phyloP scores from a whole-genome alignment of 2,797 vertebrate species.

The Myotis planiceps region DNA sequence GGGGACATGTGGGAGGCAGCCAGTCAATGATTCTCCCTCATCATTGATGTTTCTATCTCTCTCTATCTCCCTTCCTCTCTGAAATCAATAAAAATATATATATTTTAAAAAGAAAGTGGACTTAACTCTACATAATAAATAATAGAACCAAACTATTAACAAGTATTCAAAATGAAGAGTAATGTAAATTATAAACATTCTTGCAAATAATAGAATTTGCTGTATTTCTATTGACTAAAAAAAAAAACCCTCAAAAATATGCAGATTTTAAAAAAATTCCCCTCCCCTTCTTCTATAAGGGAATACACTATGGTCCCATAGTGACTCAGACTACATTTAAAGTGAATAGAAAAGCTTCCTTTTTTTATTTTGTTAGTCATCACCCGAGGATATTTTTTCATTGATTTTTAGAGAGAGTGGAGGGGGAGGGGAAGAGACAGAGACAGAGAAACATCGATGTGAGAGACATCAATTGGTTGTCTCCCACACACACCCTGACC shows the following conservation, averaged over 20 bases:
- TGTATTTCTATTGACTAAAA: not conserved
- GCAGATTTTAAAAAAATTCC: not conserved
- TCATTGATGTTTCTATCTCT: no score
- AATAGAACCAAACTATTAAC: not conserved
- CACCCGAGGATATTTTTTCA: not conserved
- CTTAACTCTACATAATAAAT: not conserved
- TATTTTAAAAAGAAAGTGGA: not conserved
- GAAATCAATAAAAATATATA: no score
- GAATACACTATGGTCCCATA: not conserved
- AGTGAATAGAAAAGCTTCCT: not conserved
- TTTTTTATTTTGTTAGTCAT: not conserved
- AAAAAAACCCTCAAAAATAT: not conserved
- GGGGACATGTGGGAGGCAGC: no score
- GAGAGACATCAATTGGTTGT: no score
- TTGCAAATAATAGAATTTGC: not conserved
- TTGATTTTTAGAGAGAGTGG: no score
- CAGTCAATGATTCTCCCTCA: no score
- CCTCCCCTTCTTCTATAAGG: not conserved
- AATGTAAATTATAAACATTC: not conserved
- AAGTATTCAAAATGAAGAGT: constrained; percentile 12
- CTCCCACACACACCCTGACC: no score
- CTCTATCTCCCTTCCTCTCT: no score
- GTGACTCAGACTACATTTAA: not conserved
- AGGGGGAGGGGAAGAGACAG: no score
- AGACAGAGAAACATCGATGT: no score